These are phyloP conservation scores for Stichodactyla mertensii DNA, from an alignment of 64 coral and sea anemone genomes.

Conservation along the genomic window DNA sequence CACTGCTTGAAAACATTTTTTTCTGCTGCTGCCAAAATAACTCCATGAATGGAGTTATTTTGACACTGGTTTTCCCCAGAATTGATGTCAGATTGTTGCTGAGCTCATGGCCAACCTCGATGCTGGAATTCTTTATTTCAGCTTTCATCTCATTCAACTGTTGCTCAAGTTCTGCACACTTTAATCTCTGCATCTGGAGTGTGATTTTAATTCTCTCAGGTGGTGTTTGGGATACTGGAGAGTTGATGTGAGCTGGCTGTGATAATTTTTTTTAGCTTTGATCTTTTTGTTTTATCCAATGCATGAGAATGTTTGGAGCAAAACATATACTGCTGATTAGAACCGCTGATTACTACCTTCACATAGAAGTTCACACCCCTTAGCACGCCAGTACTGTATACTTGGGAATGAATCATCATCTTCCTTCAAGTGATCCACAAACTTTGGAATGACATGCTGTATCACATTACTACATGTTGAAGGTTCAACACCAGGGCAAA, in stretches of 20 bases:
- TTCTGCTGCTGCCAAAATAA: slow-evolving; percentile 50
- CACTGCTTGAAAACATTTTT: slow-evolving; percentile 28
- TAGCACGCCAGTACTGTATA: slow-evolving; percentile 46
- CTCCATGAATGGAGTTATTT: slow-evolving; percentile 40
- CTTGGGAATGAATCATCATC: slow-evolving; percentile 38
- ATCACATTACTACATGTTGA: slow-evolving; percentile 20
- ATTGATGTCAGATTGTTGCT: slow-evolving; percentile 29
- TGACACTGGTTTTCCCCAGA: slow-evolving; percentile 20
- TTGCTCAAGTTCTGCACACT: slow-evolving; percentile 42
- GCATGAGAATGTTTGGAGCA: slow-evolving; percentile 26
- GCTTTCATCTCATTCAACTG: slow-evolving; percentile 16
- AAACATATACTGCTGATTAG: slow-evolving; percentile 16
- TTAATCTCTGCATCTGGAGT: slow-evolving; percentile 42
- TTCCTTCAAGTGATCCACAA: slow-evolving; percentile 39
- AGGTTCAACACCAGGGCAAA: slow-evolving; percentile 55
- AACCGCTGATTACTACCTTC: slow-evolving; percentile 18
- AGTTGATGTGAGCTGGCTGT: slow-evolving; percentile 26
- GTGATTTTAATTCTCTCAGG: slow-evolving; percentile 35
- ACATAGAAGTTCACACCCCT: slow-evolving; percentile 35
- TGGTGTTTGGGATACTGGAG: slow-evolving; percentile 33
- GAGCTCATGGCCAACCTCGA: slow-evolving; percentile 42
- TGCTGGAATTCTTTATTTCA: slow-evolving; percentile 43
- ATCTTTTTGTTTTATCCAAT: slow-evolving; percentile 34
- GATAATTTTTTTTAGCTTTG: slow-evolving; percentile 32
- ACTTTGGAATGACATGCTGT: slow-evolving; percentile 57